Evolutionary conservation across 2,888 invertebrate genomes (phyloP).

Genomic region (Scaptomyza caliginosa): DNA sequence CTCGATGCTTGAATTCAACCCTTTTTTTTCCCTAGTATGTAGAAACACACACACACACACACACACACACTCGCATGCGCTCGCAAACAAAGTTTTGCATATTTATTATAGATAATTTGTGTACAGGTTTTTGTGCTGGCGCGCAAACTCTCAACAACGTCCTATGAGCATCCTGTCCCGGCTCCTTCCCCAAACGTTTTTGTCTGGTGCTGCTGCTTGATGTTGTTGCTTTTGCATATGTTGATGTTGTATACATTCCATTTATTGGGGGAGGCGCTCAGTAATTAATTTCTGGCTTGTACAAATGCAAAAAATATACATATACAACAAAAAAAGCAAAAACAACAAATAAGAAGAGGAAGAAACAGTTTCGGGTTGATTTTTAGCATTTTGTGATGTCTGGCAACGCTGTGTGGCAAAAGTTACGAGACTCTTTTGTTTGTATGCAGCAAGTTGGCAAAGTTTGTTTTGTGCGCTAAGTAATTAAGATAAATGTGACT

Average conservation of each 20-base stretch:
- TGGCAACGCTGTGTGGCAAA: slow-evolving; percentile 59
- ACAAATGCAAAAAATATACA: slow-evolving; percentile 19
- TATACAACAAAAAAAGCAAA: no score
- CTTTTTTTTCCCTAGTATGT: slow-evolving; percentile 39
- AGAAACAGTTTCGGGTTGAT: slow-evolving; percentile 38
- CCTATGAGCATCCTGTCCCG: slow-evolving; percentile 60
- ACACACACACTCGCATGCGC: slow-evolving; percentile 8
- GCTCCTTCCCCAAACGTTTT: slow-evolving; percentile 15
- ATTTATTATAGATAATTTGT: slow-evolving; percentile 80
- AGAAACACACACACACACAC: slow-evolving; percentile 13
- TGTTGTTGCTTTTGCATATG: slow-evolving; percentile 47
- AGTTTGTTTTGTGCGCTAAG: slow-evolving; percentile 34
- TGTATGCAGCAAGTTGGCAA: slow-evolving; percentile 11
- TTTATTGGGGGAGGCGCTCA: slow-evolving; percentile 24
- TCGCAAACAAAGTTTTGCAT: slow-evolving; percentile 69
- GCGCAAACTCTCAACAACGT: slow-evolving; percentile 77
- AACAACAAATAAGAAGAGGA: background rate
- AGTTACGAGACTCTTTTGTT: slow-evolving; percentile 6
- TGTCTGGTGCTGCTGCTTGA: slow-evolving; percentile 23
- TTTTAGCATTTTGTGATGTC: slow-evolving; percentile 53
- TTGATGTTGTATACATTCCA: slow-evolving; percentile 61
- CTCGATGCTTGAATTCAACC: slow-evolving; percentile 56
- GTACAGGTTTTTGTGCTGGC: slow-evolving; percentile 79
- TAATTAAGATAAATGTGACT: slow-evolving; percentile 53
- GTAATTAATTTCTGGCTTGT: slow-evolving; percentile 72